phyloP scores from a whole-genome alignment of 2,888 invertebrate genomes.

The Gastracanthus pulcherrimus region DNA sequence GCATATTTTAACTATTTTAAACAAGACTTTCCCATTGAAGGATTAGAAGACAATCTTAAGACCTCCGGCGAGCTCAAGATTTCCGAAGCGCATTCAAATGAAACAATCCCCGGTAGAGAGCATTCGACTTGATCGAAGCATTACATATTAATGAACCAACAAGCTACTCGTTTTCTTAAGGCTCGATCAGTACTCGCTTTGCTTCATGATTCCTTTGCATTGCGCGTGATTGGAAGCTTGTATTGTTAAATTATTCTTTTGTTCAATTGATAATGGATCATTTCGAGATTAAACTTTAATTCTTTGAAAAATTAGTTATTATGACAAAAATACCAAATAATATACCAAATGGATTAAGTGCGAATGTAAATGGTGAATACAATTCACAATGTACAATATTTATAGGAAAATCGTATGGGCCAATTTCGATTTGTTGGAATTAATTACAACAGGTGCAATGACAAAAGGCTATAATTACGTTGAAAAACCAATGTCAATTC shows the following conservation, averaged over 20 bases:
- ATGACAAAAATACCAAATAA: too few species aligned
- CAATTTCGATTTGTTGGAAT: conserved; percentile 28
- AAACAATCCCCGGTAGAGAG: conserved; percentile 53
- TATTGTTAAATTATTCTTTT: conserved; percentile 28
- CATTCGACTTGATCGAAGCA: conserved; percentile 54
- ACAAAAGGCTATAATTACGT: conserved; percentile 22
- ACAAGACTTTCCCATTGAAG: conserved; percentile 27
- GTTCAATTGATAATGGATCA: neutral
- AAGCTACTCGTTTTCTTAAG: conserved; percentile 47
- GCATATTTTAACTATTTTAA: conserved; percentile 35
- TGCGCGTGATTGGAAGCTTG: conserved; percentile 23
- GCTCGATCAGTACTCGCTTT: conserved; percentile 28
- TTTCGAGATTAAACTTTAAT: neutral
- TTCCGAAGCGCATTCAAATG: conserved; percentile 47
- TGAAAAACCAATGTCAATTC: conserved; percentile 1
- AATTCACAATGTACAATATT: neutral
- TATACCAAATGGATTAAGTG: too few species aligned
- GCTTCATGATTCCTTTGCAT: conserved; percentile 31
- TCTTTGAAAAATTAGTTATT: neutral
- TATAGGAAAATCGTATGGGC: conserved; percentile 10
- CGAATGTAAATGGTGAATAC: too few species aligned
- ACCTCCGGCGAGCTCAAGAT: conserved; percentile 24
- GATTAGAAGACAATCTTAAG: conserved; percentile 39
- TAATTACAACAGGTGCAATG: conserved; percentile 24
- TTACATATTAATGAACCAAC: conserved; percentile 57